Evolutionary conservation across 2,113 vertebrate species (phyloP).

Genomic region (Bubo blakistoni): DNA sequence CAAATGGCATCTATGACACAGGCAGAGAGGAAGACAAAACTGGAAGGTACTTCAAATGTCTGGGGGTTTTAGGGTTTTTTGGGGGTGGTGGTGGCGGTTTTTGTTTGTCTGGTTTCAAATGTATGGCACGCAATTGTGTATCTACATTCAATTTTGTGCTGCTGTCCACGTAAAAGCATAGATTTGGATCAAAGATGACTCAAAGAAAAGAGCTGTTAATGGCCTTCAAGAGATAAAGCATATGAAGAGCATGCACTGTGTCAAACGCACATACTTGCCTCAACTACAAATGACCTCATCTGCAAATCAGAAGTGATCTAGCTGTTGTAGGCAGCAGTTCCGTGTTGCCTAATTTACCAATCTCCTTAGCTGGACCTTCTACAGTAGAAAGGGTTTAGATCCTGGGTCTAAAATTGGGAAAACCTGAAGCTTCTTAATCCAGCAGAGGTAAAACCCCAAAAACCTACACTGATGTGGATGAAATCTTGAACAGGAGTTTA

Average conservation of each 20-base stretch:
- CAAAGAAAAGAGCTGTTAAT: neutral
- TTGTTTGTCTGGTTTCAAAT: neutral
- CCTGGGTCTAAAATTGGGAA: neutral
- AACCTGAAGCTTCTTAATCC: neutral
- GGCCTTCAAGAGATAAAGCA: neutral
- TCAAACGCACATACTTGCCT: neutral
- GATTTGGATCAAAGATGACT: neutral
- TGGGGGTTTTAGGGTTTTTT: neutral
- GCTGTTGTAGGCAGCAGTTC: neutral
- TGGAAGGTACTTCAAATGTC: neutral
- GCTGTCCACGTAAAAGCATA: neutral
- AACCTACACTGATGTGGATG: neutral
- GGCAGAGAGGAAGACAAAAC: neutral
- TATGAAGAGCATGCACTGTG: neutral
- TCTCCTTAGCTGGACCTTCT: neutral
- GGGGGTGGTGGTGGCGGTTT: fast-evolving
- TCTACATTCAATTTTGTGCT: neutral
- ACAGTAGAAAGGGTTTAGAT: neutral
- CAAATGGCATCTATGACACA: neutral
- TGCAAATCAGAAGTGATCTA: neutral
- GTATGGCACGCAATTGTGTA: neutral
- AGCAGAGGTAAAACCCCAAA: neutral
- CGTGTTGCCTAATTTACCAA: neutral
- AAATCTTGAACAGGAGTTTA: neutral
- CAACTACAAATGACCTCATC: neutral